A percentile compares a stretch with the other conserved stretches of the same genome.
Conservation (phyloP, 2,888 invertebrate genomes). For the Hecatera dysodea region DNA sequence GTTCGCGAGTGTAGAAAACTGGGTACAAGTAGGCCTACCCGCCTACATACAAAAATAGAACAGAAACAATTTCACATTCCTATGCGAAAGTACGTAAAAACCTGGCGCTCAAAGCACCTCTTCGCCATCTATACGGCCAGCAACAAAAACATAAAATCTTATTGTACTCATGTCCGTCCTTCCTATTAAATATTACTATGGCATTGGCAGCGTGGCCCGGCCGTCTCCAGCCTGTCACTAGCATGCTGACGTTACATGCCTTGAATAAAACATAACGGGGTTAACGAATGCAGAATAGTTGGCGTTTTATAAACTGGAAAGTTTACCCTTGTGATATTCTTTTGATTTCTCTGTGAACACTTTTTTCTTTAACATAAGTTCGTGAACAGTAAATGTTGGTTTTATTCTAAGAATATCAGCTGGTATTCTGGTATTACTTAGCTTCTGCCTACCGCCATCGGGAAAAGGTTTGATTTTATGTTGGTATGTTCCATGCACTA, state of each 20-base stretch:
- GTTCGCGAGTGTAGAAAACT: too few species aligned
- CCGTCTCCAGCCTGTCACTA: conserved; percentile 50
- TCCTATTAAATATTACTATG: conserved; percentile 63
- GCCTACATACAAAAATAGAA: conserved; percentile 31
- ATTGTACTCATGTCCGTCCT: conserved; percentile 50
- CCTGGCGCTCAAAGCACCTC: conserved; percentile 1
- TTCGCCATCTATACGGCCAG: conserved; percentile 10
- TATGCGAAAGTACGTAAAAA: conserved; percentile 25
- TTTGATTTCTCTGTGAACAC: not conserved
- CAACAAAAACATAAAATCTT: conserved; percentile 56
- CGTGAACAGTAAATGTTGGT: too few species aligned
- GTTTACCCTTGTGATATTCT: not conserved
- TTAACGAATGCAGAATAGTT: conserved; percentile 51
- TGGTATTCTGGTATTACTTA: too few species aligned
- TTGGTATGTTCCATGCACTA: too few species aligned
- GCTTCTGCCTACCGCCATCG: too few species aligned
- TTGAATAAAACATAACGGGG: conserved; percentile 64
- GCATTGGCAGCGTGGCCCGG: conserved; percentile 35
- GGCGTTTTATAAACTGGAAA: conserved; percentile 28
- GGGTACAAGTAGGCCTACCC: not conserved
- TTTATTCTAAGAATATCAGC: too few species aligned
- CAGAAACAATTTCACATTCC: conserved; percentile 13
- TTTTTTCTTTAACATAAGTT: not conserved
- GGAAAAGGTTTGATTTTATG: too few species aligned
- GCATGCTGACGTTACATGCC: conserved; percentile 47